Evolutionary conservation across 2,888 invertebrate genomes (phyloP), one percentile per base, ranked within the genome.

Genomic region (Ectemnius lituratus): DNA sequence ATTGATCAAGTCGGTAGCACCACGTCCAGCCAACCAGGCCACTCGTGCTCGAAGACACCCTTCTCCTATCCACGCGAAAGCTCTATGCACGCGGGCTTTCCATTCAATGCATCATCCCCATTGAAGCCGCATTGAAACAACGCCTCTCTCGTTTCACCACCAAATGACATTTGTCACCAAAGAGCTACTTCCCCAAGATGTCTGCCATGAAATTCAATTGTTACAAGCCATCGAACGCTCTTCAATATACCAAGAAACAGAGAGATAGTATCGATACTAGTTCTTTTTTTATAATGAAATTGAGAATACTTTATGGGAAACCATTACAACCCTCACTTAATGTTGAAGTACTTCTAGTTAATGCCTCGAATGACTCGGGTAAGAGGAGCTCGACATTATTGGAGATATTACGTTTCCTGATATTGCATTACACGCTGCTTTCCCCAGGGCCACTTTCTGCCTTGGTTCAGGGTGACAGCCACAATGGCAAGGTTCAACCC

Each of bases 1-100:
- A 82, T 82, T 81, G 82, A 82, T 82, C 83, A 76, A 75, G 60
- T 69, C 78, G 83, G 75, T 73, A 67, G 73, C 72, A 56, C 45
- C 67, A 64, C 65, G 70, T 70, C 69, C 78, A 81, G 78, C 76
- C 82, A 85, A 86, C 78, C 81, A 84, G 86, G 85, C 79, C 84
- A 85, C 76, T 78, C 82, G 79, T 73, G 68, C 62, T 60, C 65
- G 74, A 72, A 72, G 66, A 77, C 61, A 52, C 16, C 52, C 52
- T 52, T 11, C 52, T 52, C 52, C 16, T 16, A 52, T 52, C 52
- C 52, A 16, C 52, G n/a, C 16, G 6, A 52, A 52, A 52, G 14
- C 52, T 52, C 52, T 4, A 16, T 52, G 52, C 52, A 52, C 52
- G 52, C 11, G 11, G 52, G 14, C 52, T 13, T 52, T 52, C 52